These are phyloP conservation scores for Aspidiotus destructor DNA, from an alignment of 2,888 invertebrate genomes.

Conservation along the genomic window DNA sequence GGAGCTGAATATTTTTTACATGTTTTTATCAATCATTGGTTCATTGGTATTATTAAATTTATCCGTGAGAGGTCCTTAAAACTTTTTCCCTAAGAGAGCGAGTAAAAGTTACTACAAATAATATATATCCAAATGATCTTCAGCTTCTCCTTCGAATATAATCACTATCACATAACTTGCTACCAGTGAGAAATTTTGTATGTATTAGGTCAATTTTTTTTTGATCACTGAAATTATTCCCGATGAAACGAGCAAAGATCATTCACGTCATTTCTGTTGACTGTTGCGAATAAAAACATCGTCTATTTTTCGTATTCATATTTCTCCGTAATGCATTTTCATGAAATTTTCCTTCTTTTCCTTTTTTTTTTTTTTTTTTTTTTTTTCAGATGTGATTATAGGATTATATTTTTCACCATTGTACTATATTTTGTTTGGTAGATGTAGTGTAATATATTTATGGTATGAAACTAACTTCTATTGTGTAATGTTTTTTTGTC, in stretches of 20 bases:
- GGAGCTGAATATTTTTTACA: no score
- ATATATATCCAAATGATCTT: no score
- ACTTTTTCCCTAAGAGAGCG: no score
- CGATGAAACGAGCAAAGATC: neutral
- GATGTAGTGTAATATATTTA: constrained; percentile 16
- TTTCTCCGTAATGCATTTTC: neutral
- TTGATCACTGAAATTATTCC: no score
- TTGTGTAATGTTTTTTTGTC: constrained; percentile 32
- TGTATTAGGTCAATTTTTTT: no score
- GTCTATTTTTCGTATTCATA: constrained; percentile 12
- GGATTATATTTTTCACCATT: constrained; percentile 20
- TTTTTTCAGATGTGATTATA: constrained; percentile 9
- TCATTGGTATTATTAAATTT: no score
- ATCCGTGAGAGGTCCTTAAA: no score
- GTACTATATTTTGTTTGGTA: constrained; percentile 26
- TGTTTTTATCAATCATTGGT: no score
- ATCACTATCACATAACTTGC: no score
- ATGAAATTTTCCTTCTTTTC: constrained; percentile 18
- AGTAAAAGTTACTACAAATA: no score
- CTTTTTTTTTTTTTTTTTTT: neutral
- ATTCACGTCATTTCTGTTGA: constrained; percentile 21
- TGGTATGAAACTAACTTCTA: constrained; percentile 24
- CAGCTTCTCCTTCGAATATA: no score
- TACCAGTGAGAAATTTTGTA: no score
- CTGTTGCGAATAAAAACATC: constrained; percentile 25